These are phyloP conservation scores for Catocala nupta DNA, from an alignment of 2,888 invertebrate species.

Conservation along the genomic window DNA sequence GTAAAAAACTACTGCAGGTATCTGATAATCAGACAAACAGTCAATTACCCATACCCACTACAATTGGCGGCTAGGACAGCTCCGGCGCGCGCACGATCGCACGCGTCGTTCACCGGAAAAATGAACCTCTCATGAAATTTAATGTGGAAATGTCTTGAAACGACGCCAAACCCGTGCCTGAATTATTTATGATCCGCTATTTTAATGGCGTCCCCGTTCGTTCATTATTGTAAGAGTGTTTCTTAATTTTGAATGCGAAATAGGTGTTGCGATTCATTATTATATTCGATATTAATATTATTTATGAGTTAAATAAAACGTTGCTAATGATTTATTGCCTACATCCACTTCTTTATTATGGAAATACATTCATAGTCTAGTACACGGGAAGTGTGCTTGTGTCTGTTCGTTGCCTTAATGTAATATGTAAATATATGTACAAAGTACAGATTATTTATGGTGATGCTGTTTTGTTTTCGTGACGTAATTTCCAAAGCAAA, in stretches of 20 bases:
- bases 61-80: slow-evolving; percentile 32
- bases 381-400: slow-evolving; percentile 36
- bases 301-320: slow-evolving; percentile 45
- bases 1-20: slow-evolving; percentile 22
- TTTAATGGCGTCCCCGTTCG: slow-evolving; percentile 82
- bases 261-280: slow-evolving; percentile 65
- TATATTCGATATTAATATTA: slow-evolving; percentile 54
- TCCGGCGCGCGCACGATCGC: slow-evolving; percentile 59
- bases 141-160: slow-evolving; percentile 86
- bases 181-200: slow-evolving; percentile 85
- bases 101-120: slow-evolving; percentile 75
- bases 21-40: slow-evolving; percentile 52
- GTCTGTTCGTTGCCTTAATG: slow-evolving; percentile 32
- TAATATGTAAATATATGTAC: slow-evolving; percentile 43
- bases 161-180: slow-evolving; percentile 83
- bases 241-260: slow-evolving; percentile 79
- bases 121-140: slow-evolving; percentile 86
- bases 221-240: slow-evolving; percentile 82
- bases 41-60: slow-evolving; percentile 63
- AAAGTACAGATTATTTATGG: slow-evolving; percentile 44
- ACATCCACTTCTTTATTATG: slow-evolving; percentile 39
- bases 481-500: slow-evolving; percentile 38
- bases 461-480: slow-evolving; percentile 49
- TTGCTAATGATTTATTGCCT: slow-evolving; percentile 49
- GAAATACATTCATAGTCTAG: slow-evolving; percentile 44